Conservation (phyloP, 2,797 vertebrate species). For the Oreochromis grahami region DNA sequence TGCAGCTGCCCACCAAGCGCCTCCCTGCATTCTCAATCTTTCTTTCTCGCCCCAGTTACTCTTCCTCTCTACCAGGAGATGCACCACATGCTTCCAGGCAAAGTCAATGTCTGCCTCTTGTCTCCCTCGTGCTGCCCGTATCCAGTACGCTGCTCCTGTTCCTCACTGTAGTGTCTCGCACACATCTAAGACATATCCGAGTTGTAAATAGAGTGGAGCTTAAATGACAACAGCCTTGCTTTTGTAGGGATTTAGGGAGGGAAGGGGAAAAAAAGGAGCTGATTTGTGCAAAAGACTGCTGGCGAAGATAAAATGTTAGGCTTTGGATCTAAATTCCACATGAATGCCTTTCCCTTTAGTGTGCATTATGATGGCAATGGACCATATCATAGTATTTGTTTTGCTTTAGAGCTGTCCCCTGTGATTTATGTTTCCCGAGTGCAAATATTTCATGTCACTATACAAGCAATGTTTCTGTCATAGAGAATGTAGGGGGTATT, state of each 20-base stretch:
- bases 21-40: conserved; percentile 43
- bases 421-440: conserved; percentile 69
- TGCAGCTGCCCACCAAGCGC: conserved; percentile 31
- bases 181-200: conserved; percentile 55
- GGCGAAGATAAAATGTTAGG: conserved; percentile 73
- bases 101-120: conserved; percentile 55
- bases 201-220: conserved; percentile 72
- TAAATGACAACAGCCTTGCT: conserved; percentile 71
- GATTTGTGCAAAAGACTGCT: conserved; percentile 72
- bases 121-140: conserved; percentile 44
- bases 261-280: conserved; percentile 29
- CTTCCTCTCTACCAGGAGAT: conserved; percentile 44
- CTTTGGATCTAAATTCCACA: conserved; percentile 76
- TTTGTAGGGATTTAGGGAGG: conserved; percentile 63
- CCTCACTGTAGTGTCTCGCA: conserved; percentile 50
- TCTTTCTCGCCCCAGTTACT: conserved; percentile 48
- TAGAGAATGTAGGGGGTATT: conserved; percentile 52
- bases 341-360: conserved; percentile 75
- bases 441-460: conserved; percentile 73
- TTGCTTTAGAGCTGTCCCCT: conserved; percentile 73
- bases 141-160: conserved; percentile 42
- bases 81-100: conserved; percentile 52
- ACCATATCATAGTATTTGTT: conserved; percentile 78
- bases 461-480: conserved; percentile 70
- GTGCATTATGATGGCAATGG: conserved; percentile 76